Conservation (phyloP, 2,888 invertebrate genomes). For the Lysandra bellargus region DNA sequence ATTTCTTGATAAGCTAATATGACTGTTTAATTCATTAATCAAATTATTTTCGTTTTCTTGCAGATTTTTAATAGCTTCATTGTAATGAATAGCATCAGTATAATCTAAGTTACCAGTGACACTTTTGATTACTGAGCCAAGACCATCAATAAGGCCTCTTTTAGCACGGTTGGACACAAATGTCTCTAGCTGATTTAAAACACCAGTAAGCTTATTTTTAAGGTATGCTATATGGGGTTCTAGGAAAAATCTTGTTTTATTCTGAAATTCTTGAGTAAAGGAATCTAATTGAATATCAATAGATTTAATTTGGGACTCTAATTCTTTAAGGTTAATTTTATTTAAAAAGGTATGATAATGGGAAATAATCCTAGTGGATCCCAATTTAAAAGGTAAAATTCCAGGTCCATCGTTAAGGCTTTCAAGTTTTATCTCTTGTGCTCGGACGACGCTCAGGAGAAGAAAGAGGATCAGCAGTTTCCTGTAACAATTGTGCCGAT, state of each 20-base stretch:
- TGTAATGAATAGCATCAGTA: too few relatives aligned
- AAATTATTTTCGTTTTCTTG: too few relatives aligned
- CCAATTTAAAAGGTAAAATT: conserved; percentile 25
- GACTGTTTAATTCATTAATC: too few relatives aligned
- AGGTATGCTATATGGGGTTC: conserved; percentile 31
- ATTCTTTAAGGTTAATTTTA: not conserved
- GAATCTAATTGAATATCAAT: too few relatives aligned
- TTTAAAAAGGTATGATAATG: not conserved
- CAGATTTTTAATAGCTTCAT: too few relatives aligned
- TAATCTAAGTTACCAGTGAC: conserved; percentile 36
- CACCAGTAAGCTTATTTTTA: conserved; percentile 19
- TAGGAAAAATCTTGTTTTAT: not conserved
- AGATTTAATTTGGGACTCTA: not conserved
- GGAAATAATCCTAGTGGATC: not conserved
- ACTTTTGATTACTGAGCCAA: conserved; percentile 42
- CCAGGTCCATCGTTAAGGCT: too few relatives aligned
- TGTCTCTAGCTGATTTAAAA: conserved; percentile 10
- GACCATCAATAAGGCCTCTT: conserved; percentile 38
- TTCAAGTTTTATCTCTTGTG: too few relatives aligned
- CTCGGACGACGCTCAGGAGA: too few relatives aligned
- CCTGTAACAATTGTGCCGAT: too few relatives aligned
- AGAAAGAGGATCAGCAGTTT: too few relatives aligned
- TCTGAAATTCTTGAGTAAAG: not conserved
- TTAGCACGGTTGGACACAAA: conserved; percentile 30
- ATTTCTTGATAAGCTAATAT: too few relatives aligned